Base-by-base conservation (phyloP, 2,888 invertebrate species). In the Chaetogeoica ovagalla region DNA sequence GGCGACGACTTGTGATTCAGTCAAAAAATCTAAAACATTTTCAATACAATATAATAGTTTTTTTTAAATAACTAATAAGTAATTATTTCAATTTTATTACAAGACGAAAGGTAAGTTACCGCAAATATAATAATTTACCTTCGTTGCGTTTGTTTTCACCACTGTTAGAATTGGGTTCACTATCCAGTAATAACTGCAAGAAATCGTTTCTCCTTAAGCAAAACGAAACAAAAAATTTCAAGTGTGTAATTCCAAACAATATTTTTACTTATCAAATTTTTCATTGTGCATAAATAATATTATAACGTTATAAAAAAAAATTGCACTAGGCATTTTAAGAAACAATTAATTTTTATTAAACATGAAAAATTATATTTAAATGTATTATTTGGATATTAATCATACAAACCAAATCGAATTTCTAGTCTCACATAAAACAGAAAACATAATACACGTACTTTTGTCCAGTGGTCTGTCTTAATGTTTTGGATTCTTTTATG, bases 1-100 rank as follows among this genome's bases (percentile, higher is more conserved):
- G 0, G 89, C 89, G 82, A 89, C 88, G 39, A 89, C 87, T 4
- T 88, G 88, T 81, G 88, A 88, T 72, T 89, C 88, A 74, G 88
- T 88, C 83, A 89, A 62, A 11, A 0, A 13, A 62, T 60, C 76
- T 76, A n/a, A 76, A 76, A 76, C 11, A 55, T 5, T 55, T 55
- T 19, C 19, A 15, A 6, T 17, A 19, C 19, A 19, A 6, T 5
- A 19, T 55, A 55, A 8, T 30, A 30, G 30, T 30, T 30, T 30
- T 17, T 19, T 17, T 19, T 17, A 19, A 1, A 5, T 48, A 55
- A 6, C 60, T 39, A n/a, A 19, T n/a, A n/a, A 59, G 37, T 37
- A 21, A 19, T 21, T 21, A 71, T 71, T 60, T 48, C 15, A 2
- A 48, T 43, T 43, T 1, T 48, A 7, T 48, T 0, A 13, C 15